phyloP scores from a whole-genome alignment of 2,113 vertebrate genomes.

The Hydrochoerus hydrochaeris region DNA sequence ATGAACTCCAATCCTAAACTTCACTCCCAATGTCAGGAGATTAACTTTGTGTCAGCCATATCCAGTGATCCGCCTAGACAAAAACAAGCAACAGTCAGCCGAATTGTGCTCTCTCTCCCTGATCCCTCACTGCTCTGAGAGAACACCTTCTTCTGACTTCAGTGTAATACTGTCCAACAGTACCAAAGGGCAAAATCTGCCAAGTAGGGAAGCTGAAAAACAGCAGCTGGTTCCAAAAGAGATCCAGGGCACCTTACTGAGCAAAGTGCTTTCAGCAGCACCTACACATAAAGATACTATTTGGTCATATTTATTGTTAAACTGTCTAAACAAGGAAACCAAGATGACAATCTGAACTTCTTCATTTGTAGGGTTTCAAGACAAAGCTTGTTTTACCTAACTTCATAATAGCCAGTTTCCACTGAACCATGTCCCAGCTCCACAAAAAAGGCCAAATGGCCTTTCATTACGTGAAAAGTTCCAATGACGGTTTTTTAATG shows the following conservation, averaged over 20 bases:
- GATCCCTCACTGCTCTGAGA: not conserved
- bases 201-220: not conserved
- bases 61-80: not conserved
- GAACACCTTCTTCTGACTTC: not conserved
- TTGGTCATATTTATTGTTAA: not conserved
- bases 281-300: not conserved
- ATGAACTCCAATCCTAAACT: not conserved
- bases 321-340: not conserved
- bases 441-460: conserved; percentile 73
- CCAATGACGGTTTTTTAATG: conserved; percentile 74
- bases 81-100: not conserved
- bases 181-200: not conserved
- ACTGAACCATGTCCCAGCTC: conserved; percentile 77
- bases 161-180: not conserved
- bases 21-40: not conserved
- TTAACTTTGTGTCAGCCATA: not conserved
- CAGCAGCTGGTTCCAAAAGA: not conserved
- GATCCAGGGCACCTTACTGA: not conserved
- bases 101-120: no score
- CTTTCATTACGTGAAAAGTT: conserved; percentile 73
- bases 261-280: not conserved
- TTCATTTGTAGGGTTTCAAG: conserved; percentile 73
- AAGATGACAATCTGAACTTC: conserved; percentile 64
- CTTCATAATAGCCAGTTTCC: conserved; percentile 77
- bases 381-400: conserved; percentile 79